Conservation (phyloP, 2,113 vertebrate genomes). For the Dunckerocampus dactyliophorus region DNA sequence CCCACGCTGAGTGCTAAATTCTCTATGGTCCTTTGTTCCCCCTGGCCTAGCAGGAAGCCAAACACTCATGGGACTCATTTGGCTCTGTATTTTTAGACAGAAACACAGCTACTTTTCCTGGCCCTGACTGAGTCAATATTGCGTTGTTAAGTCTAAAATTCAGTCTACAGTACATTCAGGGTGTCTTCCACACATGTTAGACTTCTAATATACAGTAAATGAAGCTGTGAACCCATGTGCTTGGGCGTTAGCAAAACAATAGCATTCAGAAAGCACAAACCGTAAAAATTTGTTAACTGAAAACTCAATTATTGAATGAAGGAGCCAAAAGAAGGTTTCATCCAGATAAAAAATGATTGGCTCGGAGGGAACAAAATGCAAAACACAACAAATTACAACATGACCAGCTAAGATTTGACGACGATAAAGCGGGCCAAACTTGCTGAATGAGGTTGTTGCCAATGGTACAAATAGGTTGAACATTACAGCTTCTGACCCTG, state of each 20-base stretch:
- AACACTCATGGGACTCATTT: slow-evolving; percentile 60
- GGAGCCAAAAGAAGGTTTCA: neutral
- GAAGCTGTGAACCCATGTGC: neutral
- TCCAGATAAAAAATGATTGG: neutral
- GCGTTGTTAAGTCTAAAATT: slow-evolving; percentile 13
- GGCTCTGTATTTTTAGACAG: slow-evolving; percentile 43
- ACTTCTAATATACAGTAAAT: neutral
- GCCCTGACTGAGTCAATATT: slow-evolving; percentile 31
- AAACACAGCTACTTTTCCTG: slow-evolving; percentile 44
- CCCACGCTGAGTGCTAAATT: slow-evolving; percentile 49
- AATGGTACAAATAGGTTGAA: neutral
- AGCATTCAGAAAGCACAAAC: neutral
- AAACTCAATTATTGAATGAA: no score
- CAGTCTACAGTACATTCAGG: slow-evolving; percentile 8
- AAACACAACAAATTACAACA: neutral
- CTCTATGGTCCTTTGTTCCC: slow-evolving; percentile 65
- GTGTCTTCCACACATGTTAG: neutral
- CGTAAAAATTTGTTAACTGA: neutral
- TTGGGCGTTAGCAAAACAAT: neutral
- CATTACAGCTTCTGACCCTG: neutral
- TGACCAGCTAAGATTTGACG: neutral
- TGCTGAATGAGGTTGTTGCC: neutral
- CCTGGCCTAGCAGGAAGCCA: slow-evolving; percentile 60
- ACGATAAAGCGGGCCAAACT: neutral
- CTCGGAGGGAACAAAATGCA: neutral